Conservation (phyloP, 2,113 vertebrate species). For the Antennarius striatus region DNA sequence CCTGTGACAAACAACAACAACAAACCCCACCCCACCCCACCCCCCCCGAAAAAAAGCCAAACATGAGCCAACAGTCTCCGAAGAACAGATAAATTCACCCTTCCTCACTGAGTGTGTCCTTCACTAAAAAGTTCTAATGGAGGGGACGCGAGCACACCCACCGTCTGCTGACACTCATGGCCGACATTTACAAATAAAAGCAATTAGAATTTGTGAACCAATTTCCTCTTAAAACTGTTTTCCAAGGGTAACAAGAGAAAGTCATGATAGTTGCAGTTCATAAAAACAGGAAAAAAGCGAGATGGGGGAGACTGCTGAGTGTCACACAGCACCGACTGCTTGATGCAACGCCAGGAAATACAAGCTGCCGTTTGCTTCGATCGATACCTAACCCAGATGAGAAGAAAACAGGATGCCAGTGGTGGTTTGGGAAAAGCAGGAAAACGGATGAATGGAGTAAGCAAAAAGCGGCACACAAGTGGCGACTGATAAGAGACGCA, state of each 20-base stretch:
- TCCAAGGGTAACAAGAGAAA: not conserved
- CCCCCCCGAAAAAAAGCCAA: no score
- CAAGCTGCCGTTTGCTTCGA: constrained; percentile 18
- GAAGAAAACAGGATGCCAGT: constrained; percentile 52
- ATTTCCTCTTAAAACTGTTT: no score
- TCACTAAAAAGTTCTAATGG: no score
- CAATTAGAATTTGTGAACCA: no score
- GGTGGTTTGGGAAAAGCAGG: constrained; percentile 29
- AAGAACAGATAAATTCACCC: no score
- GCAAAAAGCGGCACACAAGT: not conserved
- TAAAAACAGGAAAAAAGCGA: not conserved
- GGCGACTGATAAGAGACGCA: constrained; percentile 27
- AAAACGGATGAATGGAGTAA: constrained; percentile 24
- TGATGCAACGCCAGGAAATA: constrained; percentile 19
- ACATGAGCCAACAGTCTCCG: no score
- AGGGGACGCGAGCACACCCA: no score
- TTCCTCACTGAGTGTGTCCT: no score
- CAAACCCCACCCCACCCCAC: no score
- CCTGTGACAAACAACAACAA: no score
- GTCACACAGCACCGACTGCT: constrained; percentile 9
- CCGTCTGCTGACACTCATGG: no score
- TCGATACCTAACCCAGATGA: constrained; percentile 13
- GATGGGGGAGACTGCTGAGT: constrained; percentile 1
- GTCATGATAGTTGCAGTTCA: not conserved
- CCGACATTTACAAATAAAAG: no score